A percentile compares a stretch with the other conserved stretches of the same genome.
These are phyloP conservation scores for Hiodon alosoides DNA, from an alignment of 2,113 vertebrate species.

Conservation along the genomic window DNA sequence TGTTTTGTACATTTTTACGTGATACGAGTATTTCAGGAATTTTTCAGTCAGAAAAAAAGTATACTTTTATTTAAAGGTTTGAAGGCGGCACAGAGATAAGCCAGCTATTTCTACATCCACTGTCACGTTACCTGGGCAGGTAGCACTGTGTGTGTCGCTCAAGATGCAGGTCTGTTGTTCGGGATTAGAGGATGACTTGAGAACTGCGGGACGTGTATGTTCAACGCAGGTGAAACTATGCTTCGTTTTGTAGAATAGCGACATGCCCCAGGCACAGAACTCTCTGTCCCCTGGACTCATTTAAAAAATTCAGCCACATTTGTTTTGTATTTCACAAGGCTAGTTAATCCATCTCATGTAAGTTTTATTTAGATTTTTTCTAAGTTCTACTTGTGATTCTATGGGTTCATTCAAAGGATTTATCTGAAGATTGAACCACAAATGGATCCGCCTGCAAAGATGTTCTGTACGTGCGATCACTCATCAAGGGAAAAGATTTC, in stretches of 20 bases:
- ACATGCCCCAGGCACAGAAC: too few species aligned
- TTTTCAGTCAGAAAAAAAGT: constrained; percentile 80
- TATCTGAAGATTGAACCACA: too few species aligned
- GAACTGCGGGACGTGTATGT: constrained; percentile 19
- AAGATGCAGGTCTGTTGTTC: constrained; percentile 47
- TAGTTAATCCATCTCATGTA: too few species aligned
- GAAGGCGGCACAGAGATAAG: constrained; percentile 56
- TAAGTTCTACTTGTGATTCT: not conserved
- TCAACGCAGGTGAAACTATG: constrained; percentile 33
- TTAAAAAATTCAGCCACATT: not conserved
- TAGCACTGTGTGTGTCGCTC: constrained; percentile 56
- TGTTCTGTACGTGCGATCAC: too few species aligned
- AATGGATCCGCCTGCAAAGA: too few species aligned
- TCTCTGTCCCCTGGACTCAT: too few species aligned
- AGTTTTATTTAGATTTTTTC: too few species aligned
- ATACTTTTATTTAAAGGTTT: constrained; percentile 77
- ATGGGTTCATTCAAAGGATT: too few species aligned
- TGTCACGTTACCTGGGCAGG: constrained; percentile 37
- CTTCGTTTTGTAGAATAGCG: constrained; percentile 10
- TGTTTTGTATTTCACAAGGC: not conserved
- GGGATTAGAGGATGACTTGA: constrained; percentile 60
- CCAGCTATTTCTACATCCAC: constrained; percentile 68
- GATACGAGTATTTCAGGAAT: constrained; percentile 86
- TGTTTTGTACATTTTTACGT: constrained; percentile 89
- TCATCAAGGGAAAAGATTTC: too few species aligned